A percentile compares a stretch with the other conserved stretches of the same genome.
Conservation (phyloP, 2,888 invertebrate species). For the Therioaphis trifolii region DNA sequence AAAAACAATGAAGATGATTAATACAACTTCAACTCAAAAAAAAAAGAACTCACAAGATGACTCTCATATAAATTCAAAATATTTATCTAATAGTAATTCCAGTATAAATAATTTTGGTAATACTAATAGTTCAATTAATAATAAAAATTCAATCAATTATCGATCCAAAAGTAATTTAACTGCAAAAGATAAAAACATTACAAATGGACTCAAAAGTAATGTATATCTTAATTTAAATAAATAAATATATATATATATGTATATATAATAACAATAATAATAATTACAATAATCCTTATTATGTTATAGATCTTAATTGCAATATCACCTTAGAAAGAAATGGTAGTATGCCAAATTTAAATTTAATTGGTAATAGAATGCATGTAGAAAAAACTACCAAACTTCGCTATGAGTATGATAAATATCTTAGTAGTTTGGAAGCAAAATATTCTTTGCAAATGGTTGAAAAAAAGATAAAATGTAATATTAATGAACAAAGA, state of each 20-base stretch:
- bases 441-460: constrained; percentile 17
- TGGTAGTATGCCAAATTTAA: constrained; percentile 49
- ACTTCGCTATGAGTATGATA: constrained; percentile 33
- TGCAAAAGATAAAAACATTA: background rate
- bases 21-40: too few species aligned
- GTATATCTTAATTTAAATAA: background rate
- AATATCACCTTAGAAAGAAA: constrained; percentile 35
- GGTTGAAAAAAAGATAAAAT: constrained; percentile 15
- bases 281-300: background rate
- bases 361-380: constrained; percentile 8
- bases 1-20: too few species aligned
- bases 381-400: constrained; percentile 6
- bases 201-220: constrained; percentile 23
- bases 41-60: too few species aligned
- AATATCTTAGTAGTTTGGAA: constrained; percentile 38
- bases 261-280: too few species aligned
- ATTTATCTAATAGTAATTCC: background rate
- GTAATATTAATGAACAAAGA: constrained; percentile 50
- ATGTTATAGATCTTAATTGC: background rate
- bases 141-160: background rate
- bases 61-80: too few species aligned
- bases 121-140: background rate
- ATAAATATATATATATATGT: too few species aligned
- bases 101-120: background rate
- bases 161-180: constrained; percentile 41